Evolutionary conservation across 2,888 invertebrate genomes (phyloP).

Genomic region (Timandra comae): DNA sequence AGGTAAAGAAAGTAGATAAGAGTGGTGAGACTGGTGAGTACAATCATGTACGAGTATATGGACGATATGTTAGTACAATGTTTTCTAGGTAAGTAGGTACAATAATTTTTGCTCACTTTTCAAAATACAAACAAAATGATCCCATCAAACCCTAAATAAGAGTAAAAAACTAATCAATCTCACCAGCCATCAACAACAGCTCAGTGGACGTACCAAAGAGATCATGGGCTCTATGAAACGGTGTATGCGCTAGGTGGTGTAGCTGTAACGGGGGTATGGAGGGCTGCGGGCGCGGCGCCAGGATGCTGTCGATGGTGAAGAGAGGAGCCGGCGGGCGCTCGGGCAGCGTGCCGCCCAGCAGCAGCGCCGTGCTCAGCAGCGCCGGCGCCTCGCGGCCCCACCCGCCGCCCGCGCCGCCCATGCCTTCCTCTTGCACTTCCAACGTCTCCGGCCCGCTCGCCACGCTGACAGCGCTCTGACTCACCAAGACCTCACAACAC

Average conservation of each 20-base stretch:
- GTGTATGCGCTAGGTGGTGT: constrained; percentile 79
- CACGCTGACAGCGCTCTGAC: constrained; percentile 33
- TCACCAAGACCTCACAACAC: constrained; percentile 19
- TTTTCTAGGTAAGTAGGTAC: too few relatives aligned
- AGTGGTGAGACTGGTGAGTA: too few relatives aligned
- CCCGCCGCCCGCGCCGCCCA: constrained; percentile 54
- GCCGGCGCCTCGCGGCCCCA: constrained; percentile 66
- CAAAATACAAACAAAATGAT: too few relatives aligned
- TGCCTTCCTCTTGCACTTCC: constrained; percentile 33
- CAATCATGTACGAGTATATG: too few relatives aligned
- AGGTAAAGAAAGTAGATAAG: too few relatives aligned
- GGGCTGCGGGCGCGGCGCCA: constrained; percentile 83
- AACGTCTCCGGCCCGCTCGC: constrained; percentile 45
- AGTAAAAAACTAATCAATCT: constrained; percentile 8
- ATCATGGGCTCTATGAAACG: constrained; percentile 83
- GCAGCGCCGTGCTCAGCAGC: constrained; percentile 71
- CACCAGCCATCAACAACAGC: constrained; percentile 23
- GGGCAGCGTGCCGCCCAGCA: constrained; percentile 66
- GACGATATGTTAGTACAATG: too few relatives aligned
- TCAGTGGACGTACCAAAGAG: constrained; percentile 83
- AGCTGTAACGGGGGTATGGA: constrained; percentile 75
- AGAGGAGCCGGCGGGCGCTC: constrained; percentile 75
- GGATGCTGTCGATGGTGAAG: constrained; percentile 91
- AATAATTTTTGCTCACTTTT: too few relatives aligned
- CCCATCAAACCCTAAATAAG: too few relatives aligned